These are phyloP conservation scores for Tetranychus truncatus DNA, from an alignment of 2,888 invertebrate genomes.

Conservation along the genomic window DNA sequence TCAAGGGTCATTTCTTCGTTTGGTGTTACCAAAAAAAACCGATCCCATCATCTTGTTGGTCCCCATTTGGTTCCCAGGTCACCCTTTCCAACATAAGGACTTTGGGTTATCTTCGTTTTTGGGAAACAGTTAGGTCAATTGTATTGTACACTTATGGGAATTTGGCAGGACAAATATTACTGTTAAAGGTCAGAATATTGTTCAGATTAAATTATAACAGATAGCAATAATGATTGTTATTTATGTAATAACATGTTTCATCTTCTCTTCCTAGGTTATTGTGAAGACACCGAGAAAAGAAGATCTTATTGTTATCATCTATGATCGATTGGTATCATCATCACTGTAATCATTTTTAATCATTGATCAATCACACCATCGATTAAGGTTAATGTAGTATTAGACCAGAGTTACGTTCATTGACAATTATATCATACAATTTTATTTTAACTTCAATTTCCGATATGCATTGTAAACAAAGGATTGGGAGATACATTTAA, in stretches of 20 bases:
- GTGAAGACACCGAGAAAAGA: neutral
- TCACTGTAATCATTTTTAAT: neutral
- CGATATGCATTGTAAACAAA: neutral
- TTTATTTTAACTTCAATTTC: neutral
- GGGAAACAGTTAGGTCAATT: neutral
- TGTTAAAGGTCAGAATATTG: neutral
- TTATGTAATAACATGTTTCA: conserved; percentile 1
- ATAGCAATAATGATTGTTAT: neutral
- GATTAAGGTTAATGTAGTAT: neutral
- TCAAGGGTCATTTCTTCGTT: neutral
- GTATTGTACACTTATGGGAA: neutral
- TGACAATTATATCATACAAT: too few species aligned
- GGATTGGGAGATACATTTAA: neutral
- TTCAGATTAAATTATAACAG: neutral
- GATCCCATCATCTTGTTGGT: neutral
- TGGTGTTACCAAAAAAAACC: neutral
- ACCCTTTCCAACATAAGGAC: neutral
- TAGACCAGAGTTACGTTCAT: neutral
- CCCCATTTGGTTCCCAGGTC: neutral
- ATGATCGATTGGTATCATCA: neutral
- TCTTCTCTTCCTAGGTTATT: neutral
- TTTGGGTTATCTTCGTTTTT: neutral
- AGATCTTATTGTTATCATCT: neutral
- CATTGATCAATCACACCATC: neutral
- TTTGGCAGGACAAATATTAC: neutral